A percentile compares a stretch with the other conserved stretches of the same genome.
These are phyloP conservation scores for Camponotus pennsylvanicus DNA, from an alignment of 1,140 invertebrate genomes.

Conservation along the genomic window DNA sequence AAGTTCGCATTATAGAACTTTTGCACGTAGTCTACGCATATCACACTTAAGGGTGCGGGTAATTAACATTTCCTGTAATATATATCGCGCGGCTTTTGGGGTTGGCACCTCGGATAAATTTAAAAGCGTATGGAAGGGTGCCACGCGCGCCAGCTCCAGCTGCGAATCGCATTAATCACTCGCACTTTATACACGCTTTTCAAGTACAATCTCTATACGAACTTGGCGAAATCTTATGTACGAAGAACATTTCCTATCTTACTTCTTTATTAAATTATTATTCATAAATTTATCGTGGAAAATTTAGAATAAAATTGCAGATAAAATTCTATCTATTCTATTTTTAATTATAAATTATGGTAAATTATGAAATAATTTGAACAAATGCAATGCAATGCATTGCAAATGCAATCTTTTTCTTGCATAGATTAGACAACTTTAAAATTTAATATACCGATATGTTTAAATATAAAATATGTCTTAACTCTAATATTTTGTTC, in stretches of 20 bases:
- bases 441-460: neutral
- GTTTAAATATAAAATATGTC: neutral
- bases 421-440: too few species aligned
- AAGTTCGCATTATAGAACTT: slow-evolving; percentile 29
- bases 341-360: neutral
- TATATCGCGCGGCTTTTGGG: slow-evolving; percentile 80
- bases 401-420: neutral
- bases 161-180: slow-evolving; percentile 85
- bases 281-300: neutral
- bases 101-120: slow-evolving; percentile 78
- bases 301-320: neutral
- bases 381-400: neutral
- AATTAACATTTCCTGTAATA: slow-evolving; percentile 83
- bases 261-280: slow-evolving; percentile 21
- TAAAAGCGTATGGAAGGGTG: slow-evolving; percentile 74
- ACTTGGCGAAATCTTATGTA: neutral
- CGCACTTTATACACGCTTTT: slow-evolving; percentile 61
- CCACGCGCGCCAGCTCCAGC: slow-evolving; percentile 81
- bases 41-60: slow-evolving; percentile 70
- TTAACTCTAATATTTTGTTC: neutral
- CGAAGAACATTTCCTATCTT: slow-evolving; percentile 10
- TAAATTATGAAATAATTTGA: neutral
- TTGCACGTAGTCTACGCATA: slow-evolving; percentile 12
- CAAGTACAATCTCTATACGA: slow-evolving; percentile 1
- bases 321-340: neutral